Evolutionary conservation across 2,888 invertebrate genomes (phyloP), one percentile per base, ranked within the genome.

Genomic region (Zootermopsis nevadensis): DNA sequence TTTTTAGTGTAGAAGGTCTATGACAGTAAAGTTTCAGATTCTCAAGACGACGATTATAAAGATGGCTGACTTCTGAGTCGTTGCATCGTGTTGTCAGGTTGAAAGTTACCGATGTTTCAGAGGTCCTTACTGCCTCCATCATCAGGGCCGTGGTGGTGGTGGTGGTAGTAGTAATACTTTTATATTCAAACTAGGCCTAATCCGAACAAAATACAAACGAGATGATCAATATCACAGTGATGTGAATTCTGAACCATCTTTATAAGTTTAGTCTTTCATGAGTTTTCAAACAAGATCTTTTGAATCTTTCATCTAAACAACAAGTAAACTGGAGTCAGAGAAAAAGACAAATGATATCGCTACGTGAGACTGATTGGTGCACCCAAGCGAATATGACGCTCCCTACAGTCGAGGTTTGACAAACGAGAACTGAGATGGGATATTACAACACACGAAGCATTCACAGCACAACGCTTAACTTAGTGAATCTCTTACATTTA

Each of bases 271-370:
- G 15, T 15, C 3, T 48, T 48, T 48, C 48, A 60, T 27, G 55
- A 55, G 55, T 53, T 77, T 55, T 79, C 24, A 33, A 79, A 66
- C 48, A 35, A 30, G 27, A 79, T 66, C 66, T 38, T 79, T 24
- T 27, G 35, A 66, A 79, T 79, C 79, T 79, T 60, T 79, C 60
- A 53, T 79, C 60, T 53, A 31, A 60, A 66, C 66, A 79, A 79
- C 55, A 31, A 79, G 66, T 27, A 60, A 7, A n/a, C 8, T 27
- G 24, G 15, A 79, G 66, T 60, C 31, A 27, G 60, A 60, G 31
- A 79, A 66, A 79, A 79, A 79, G 79, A 79, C 79, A 79, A 79
- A 79, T 79, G 79, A 27, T 79, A 66, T 79, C 79, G 33, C 30
- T 79, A 33, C 66, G 66, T 66, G 66, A 79, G 66, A 79, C 10